These are phyloP conservation scores for Jaculus jaculus DNA, from an alignment of 2,113 vertebrate species.

Conservation along the genomic window DNA sequence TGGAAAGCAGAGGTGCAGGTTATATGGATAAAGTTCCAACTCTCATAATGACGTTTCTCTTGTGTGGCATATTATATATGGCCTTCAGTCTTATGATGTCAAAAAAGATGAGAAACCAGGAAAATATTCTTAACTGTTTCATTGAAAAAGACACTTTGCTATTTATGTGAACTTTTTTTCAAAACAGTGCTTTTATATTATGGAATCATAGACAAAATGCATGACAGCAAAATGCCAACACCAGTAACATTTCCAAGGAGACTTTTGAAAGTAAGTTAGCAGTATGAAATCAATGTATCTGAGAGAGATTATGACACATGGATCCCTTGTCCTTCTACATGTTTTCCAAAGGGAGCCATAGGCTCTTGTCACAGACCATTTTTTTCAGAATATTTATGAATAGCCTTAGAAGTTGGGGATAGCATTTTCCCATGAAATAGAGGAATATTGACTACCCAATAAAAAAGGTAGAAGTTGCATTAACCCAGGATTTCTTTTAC, in stretches of 20 bases:
- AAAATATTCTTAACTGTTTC: not conserved
- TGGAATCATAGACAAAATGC: not conserved
- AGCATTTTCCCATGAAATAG: not conserved
- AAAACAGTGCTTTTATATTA: not conserved
- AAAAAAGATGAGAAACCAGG: not conserved
- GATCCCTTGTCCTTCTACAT: not conserved
- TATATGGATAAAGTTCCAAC: not conserved
- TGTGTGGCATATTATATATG: not conserved
- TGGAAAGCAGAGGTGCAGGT: not conserved
- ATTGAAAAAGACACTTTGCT: not conserved
- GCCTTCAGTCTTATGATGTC: too few relatives aligned
- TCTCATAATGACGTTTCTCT: not conserved
- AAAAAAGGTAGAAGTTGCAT: not conserved
- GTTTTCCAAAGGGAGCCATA: not conserved
- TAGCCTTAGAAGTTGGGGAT: not conserved
- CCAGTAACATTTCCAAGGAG: not conserved
- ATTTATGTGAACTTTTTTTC: not conserved
- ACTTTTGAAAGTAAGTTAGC: not conserved
- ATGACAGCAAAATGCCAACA: not conserved
- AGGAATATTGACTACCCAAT: not conserved
- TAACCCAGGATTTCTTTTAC: not conserved
- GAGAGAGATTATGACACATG: not conserved
- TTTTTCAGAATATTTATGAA: not conserved
- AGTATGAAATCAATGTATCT: not conserved
- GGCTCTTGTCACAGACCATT: not conserved